Evolutionary conservation across 2,113 vertebrate species (phyloP).

Genomic region (Pyxicephalus adspersus): DNA sequence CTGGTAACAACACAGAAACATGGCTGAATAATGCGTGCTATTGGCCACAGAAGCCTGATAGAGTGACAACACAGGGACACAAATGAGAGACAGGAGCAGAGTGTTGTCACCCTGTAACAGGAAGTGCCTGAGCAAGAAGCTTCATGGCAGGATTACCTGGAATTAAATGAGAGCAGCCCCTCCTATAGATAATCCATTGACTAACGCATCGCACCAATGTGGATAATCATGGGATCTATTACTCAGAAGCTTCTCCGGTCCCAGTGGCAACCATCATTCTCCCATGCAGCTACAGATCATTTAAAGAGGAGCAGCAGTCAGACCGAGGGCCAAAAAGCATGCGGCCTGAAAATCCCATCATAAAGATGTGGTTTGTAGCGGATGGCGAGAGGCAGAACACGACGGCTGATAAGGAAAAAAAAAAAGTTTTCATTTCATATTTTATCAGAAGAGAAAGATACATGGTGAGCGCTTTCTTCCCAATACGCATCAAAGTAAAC

Average conservation of each 20-base stretch:
- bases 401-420: background rate
- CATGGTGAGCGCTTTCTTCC: no score
- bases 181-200: constrained; percentile 2
- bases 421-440: constrained; percentile 15
- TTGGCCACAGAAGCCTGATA: no score
- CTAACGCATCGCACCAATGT: background rate
- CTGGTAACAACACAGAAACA: no score
- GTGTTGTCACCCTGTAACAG: no score
- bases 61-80: no score
- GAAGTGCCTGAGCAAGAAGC: no score
- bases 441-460: constrained; percentile 18
- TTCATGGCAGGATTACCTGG: no score
- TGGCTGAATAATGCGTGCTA: no score
- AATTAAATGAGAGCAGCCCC: background rate
- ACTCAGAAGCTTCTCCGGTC: background rate
- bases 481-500: no score
- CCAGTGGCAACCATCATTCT: constrained; percentile 9
- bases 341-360: constrained; percentile 22
- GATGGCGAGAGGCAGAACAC: constrained; percentile 10
- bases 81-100: no score
- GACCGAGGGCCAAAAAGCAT: constrained; percentile 33
- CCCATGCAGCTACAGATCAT: background rate
- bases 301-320: background rate
- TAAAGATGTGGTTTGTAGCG: constrained; percentile 3
- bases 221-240: background rate